Evolutionary conservation across 1,140 invertebrate genomes (phyloP).

Genomic region (Dufourea novaeangliae): DNA sequence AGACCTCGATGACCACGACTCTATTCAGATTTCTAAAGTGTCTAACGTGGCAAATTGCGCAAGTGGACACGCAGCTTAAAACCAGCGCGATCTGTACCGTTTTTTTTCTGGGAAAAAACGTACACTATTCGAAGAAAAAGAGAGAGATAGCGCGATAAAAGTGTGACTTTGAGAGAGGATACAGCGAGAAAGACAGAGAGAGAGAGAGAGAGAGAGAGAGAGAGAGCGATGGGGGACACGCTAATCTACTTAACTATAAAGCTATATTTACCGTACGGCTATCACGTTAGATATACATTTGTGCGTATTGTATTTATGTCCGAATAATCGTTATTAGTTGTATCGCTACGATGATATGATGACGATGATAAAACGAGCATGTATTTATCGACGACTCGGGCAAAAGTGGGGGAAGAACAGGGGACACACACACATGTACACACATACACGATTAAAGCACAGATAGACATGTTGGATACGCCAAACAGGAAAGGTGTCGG

Average conservation of each 20-base stretch:
- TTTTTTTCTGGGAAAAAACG: not conserved
- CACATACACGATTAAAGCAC: not conserved
- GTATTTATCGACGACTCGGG: conserved; percentile 36
- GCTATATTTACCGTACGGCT: conserved; percentile 72
- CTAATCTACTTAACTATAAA: conserved; percentile 78
- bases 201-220: conserved; percentile 5
- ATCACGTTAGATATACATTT: conserved; percentile 77
- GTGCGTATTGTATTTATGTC: conserved; percentile 79
- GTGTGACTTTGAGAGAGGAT: not conserved
- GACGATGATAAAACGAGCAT: conserved; percentile 57
- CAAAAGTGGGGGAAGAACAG: conserved; percentile 26
- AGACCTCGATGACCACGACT: too few species aligned
- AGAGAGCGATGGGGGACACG: conserved; percentile 60
- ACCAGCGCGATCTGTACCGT: conserved; percentile 21
- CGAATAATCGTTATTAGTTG: conserved; percentile 80
- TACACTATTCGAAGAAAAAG: not conserved
- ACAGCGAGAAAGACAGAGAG: conserved; percentile 1
- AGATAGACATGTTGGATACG: too few species aligned
- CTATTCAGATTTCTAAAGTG: too few species aligned
- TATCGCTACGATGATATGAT: conserved; percentile 73
- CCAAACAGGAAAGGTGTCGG: too few species aligned
- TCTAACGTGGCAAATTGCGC: too few species aligned
- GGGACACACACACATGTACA: conserved; percentile 28
- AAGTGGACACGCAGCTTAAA: not conserved
- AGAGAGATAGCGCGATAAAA: conserved; percentile 26